Conservation (phyloP, 2,888 invertebrate genomes). For the Lycophotia porphyrea region DNA sequence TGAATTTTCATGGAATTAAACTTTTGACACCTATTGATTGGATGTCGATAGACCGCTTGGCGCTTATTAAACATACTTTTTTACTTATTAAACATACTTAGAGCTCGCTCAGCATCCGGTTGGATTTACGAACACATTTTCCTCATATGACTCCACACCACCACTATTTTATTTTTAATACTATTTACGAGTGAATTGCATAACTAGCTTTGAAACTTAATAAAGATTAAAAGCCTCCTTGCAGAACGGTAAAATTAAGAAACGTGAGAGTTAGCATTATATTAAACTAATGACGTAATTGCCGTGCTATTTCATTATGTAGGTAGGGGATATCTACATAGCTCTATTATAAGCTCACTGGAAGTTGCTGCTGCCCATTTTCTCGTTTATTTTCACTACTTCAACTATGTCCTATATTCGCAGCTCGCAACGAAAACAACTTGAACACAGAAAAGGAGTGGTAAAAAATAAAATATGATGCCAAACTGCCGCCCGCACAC, state of each 20-base stretch:
- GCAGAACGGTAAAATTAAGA: not conserved
- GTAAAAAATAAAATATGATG: not conserved
- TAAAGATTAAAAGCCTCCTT: not conserved
- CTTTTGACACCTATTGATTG: not conserved
- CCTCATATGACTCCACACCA: constrained; percentile 38
- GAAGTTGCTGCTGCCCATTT: not conserved
- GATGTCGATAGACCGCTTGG: not conserved
- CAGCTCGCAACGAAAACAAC: not conserved
- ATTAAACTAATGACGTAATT: not conserved
- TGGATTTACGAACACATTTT: constrained; percentile 32
- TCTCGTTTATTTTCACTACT: not conserved
- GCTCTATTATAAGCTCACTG: not conserved
- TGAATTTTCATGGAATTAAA: not conserved
- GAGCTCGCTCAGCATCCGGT: constrained; percentile 30
- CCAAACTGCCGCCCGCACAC: not conserved
- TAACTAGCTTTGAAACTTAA: constrained; percentile 1
- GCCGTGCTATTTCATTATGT: not conserved
- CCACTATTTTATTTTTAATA: no score
- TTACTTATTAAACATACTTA: not conserved
- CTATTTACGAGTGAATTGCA: not conserved
- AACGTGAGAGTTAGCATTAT: not conserved
- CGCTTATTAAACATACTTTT: no score
- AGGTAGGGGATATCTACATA: not conserved
- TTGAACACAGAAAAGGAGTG: constrained; percentile 1
- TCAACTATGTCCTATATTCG: not conserved